Base-by-base conservation (phyloP, 2,113 vertebrate genomes). In the Sapajus apella region DNA sequence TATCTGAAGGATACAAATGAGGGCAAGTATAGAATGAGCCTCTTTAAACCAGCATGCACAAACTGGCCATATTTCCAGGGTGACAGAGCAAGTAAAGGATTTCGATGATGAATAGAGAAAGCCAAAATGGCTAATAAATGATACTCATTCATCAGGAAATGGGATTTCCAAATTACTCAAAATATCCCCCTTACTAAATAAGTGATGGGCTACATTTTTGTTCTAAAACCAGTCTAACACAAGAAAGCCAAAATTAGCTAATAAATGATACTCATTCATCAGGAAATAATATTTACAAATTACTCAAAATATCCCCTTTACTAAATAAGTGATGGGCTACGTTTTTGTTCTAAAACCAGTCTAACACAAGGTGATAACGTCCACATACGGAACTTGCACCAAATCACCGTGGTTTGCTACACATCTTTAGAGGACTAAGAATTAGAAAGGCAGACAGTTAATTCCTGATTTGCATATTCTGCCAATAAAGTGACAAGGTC, bases 401-500 rank as follows among this genome's bases (percentile, higher is more conserved):
- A 93, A 95, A 76, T 94, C 90, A 17, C 87, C 6, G 20, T 76
- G 87, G 97, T 96, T 97, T 95, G 82, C 93, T 89, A 97, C 43
- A 92, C 95, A 97, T 98, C 97, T 98, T 98, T 81, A 75, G 84
- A 97, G 95, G 91, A 43, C 80, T 95, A 70, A 97, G 72, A 97
- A 98, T 97, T 56, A 94, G 92, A 96, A 91, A 68, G 76, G 94
- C 96, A 95, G 98, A 97, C 87, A 96, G 98, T 97, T 98, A 98
- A 98, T 98, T 97, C 47, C 80, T 97, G 55, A 98, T 99, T 99
- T 99, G 96, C 98, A 97, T 98, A 98, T 98, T 98, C 95, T 97
- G 90, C 96, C 97, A 98, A 98, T 98, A 98, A 98, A 98, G 92
- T 97, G 95, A 95, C 97, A 99, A 98, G 97, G 98, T 98, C 98